Evolutionary conservation across 2,888 invertebrate species (phyloP).

Genomic region (Drosophila sordidapex): DNA sequence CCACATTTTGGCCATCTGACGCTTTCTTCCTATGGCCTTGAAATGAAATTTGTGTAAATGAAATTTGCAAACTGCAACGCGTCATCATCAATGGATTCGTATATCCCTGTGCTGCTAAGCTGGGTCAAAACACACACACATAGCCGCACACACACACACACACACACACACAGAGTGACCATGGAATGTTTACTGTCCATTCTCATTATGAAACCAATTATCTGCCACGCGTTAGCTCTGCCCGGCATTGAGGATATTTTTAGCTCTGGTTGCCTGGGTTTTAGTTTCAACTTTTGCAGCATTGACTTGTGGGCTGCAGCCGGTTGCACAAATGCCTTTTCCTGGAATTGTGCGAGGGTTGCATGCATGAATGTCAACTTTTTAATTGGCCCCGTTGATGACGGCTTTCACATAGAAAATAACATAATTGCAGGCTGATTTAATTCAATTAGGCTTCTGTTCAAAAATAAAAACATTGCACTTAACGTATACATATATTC

Average conservation of each 20-base stretch:
- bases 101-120: not conserved
- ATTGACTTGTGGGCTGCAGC: not conserved
- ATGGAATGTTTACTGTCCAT: conserved; percentile 19
- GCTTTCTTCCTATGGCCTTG: conserved; percentile 47
- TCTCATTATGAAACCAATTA: conserved; percentile 5
- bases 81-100: conserved; percentile 60
- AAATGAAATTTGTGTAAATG: conserved; percentile 71
- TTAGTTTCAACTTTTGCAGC: not conserved
- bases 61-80: conserved; percentile 49
- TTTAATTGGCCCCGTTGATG: not conserved
- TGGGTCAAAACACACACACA: not conserved
- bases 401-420: not conserved
- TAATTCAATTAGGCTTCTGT: not conserved
- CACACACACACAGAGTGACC: not conserved
- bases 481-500: not conserved
- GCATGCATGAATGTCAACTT: not conserved
- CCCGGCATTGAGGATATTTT: conserved; percentile 1
- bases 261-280: not conserved
- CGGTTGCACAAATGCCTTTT: not conserved
- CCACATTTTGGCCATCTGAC: not conserved
- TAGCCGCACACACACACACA: not conserved
- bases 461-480: not conserved
- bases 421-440: not conserved
- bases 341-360: not conserved
- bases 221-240: not conserved